Conservation (phyloP, 2,113 vertebrate genomes). For the Lethenteron reissneri region DNA sequence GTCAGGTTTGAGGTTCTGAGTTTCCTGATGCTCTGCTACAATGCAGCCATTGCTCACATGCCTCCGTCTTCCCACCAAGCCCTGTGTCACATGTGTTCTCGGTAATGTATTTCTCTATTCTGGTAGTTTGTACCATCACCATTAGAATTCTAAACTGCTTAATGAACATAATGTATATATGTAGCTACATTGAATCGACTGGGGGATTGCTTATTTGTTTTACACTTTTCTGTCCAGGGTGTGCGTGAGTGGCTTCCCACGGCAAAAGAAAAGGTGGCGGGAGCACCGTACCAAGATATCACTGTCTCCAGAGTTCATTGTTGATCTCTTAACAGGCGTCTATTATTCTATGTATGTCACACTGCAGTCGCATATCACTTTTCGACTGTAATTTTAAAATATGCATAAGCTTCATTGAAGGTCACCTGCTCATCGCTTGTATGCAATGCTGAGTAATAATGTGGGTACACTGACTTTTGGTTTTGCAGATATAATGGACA, state of each 20-base stretch:
- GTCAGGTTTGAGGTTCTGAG: slow-evolving; percentile 80
- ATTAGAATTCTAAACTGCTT: no score
- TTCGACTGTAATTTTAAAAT: no score
- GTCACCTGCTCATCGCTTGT: no score
- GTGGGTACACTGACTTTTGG: neutral
- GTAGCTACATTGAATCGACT: no score
- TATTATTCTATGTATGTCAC: slow-evolving; percentile 74
- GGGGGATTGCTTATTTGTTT: no score
- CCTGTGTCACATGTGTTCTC: slow-evolving; percentile 77
- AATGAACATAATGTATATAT: no score
- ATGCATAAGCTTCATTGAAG: no score
- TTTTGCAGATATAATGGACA: slow-evolving; percentile 75
- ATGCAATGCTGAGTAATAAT: no score
- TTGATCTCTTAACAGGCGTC: slow-evolving; percentile 83
- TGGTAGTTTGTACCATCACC: no score
- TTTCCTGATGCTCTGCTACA: slow-evolving; percentile 97
- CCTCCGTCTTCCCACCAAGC: slow-evolving; percentile 79
- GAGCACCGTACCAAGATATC: slow-evolving; percentile 62
- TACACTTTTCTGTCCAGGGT: slow-evolving; percentile 26
- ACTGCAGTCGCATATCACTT: no score
- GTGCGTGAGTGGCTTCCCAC: slow-evolving; percentile 80
- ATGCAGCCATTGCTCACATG: slow-evolving; percentile 91
- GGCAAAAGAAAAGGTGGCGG: slow-evolving; percentile 75
- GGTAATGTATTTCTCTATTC: slow-evolving; percentile 16
- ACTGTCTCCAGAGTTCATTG: slow-evolving; percentile 87